Evolutionary conservation across 1,140 invertebrate genomes (phyloP).

Genomic region (Drosophila pruinosa): DNA sequence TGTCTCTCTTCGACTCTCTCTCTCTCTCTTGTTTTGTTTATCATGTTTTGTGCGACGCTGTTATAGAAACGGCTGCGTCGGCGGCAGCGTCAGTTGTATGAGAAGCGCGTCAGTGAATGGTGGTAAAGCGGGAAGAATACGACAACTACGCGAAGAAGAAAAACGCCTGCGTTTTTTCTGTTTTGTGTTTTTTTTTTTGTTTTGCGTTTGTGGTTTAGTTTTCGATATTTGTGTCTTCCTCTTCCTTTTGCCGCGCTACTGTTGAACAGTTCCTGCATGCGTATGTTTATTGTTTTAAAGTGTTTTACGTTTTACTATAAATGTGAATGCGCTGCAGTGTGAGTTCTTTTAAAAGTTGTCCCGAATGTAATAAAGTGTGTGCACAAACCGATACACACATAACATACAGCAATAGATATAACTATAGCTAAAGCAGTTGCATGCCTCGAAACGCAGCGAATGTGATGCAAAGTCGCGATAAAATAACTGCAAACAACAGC

Average conservation of each 20-base stretch:
- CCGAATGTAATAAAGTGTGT: not conserved
- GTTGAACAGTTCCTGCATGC: not conserved
- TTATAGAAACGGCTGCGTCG: slow-evolving; percentile 35
- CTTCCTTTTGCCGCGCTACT: slow-evolving; percentile 1
- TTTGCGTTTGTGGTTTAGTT: slow-evolving; percentile 36
- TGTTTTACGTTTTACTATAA: slow-evolving; percentile 1
- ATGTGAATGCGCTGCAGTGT: not conserved
- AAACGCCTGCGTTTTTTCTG: slow-evolving; percentile 30
- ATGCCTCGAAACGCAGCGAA: slow-evolving; percentile 56
- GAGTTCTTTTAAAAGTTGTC: not conserved
- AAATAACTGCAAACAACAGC: slow-evolving; percentile 19
- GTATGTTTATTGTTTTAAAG: not conserved
- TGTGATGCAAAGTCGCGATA: slow-evolving; percentile 61
- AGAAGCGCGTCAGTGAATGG: slow-evolving; percentile 41
- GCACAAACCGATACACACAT: not conserved
- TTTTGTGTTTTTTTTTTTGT: slow-evolving; percentile 18
- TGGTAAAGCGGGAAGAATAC: slow-evolving; percentile 38
- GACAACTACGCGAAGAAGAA: slow-evolving; percentile 1
- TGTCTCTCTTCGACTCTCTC: slow-evolving; percentile 1
- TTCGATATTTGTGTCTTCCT: slow-evolving; percentile 13
- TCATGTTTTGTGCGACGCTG: slow-evolving; percentile 28
- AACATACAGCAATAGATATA: not conserved
- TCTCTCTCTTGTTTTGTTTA: slow-evolving; percentile 17
- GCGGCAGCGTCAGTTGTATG: slow-evolving; percentile 42
- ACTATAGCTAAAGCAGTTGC: slow-evolving; percentile 10